Conservation (phyloP, 1,140 invertebrate genomes). For the Heliconius hermathena region DNA sequence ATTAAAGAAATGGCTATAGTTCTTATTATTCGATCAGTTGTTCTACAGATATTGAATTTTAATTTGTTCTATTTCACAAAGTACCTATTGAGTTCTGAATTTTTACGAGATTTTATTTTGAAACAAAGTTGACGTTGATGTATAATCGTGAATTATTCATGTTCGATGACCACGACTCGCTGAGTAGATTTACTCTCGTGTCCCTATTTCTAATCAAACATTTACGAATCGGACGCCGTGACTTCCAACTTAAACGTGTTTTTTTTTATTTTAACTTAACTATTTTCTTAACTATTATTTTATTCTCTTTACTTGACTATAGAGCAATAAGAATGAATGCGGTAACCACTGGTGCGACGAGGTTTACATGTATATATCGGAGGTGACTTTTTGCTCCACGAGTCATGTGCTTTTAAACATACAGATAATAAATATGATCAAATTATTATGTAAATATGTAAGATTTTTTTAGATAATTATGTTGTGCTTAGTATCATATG, state of each 20-base stretch:
- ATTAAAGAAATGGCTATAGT: too few relatives aligned
- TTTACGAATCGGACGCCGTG: constrained; percentile 35
- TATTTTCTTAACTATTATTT: background rate
- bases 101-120: constrained; percentile 49
- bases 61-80: too few relatives aligned
- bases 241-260: background rate
- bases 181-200: constrained; percentile 10
- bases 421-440: too few relatives aligned
- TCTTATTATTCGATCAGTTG: too few relatives aligned
- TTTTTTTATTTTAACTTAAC: background rate
- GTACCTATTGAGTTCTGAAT: background rate
- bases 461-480: background rate
- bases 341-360: background rate
- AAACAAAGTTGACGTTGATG: constrained; percentile 43
- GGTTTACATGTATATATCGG: background rate
- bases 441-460: background rate
- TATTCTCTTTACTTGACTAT: background rate
- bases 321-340: background rate
- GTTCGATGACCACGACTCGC: constrained; percentile 35
- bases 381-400: too few relatives aligned
- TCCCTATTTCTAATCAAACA: constrained; percentile 41
- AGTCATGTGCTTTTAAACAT: too few relatives aligned
- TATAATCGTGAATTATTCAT: constrained; percentile 52
- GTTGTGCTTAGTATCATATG: background rate
- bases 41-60: too few relatives aligned